phyloP scores from a whole-genome alignment of 1,140 invertebrate species.

The Caenorhabditis brenneri region DNA sequence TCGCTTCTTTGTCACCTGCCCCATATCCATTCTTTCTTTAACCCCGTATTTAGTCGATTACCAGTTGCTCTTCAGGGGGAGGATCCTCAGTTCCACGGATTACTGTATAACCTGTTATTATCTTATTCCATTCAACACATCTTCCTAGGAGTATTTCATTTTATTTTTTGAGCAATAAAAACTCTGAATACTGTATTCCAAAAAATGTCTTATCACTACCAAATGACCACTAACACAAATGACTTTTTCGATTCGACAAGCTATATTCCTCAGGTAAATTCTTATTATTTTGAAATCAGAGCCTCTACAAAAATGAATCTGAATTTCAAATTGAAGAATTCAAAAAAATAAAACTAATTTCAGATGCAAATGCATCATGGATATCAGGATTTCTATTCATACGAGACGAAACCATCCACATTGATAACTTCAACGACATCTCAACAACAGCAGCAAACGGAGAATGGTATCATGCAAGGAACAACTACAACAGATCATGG shows the following conservation, averaged over 20 bases:
- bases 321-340: no score
- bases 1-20: neutral
- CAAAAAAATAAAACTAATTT: neutral
- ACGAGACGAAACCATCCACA: neutral
- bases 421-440: neutral
- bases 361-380: constrained; percentile 36
- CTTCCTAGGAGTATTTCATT: no score
- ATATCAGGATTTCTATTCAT: neutral
- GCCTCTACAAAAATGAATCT: no score
- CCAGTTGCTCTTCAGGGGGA: neutral
- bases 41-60: neutral
- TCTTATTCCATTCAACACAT: neutral
- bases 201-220: constrained; percentile 34
- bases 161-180: no score
- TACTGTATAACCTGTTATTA: constrained; percentile 39
- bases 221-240: constrained; percentile 1
- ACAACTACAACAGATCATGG: neutral
- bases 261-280: constrained; percentile 12
- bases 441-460: neutral
- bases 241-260: constrained; percentile 12
- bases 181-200: no score
- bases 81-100: neutral
- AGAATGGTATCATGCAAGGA: neutral
- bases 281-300: neutral
- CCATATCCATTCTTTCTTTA: neutral